A percentile compares a stretch with the other conserved stretches of the same genome.
Conservation (phyloP, 30 jellyfish, hydroid and myxozoan species). For the Aurelia aurita complex sp. Pacific region DNA sequence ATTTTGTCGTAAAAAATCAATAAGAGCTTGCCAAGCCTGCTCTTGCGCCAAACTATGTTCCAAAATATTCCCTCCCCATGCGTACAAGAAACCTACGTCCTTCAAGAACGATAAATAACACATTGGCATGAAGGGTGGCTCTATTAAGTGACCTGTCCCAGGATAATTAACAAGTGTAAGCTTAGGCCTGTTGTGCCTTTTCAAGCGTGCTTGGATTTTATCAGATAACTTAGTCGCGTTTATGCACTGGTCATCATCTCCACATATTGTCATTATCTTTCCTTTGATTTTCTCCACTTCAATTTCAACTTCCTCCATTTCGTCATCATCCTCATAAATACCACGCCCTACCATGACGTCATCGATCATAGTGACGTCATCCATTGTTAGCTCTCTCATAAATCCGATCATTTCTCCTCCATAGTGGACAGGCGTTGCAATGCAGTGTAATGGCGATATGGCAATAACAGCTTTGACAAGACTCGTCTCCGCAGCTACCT, state of each 20-base stretch:
- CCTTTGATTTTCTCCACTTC: slow-evolving; percentile 18
- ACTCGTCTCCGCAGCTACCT: slow-evolving; percentile 20
- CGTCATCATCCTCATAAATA: background rate
- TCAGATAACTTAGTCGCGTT: background rate
- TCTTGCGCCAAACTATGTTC: slow-evolving; percentile 36
- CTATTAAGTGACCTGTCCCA: no score
- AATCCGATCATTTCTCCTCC: slow-evolving; percentile 1
- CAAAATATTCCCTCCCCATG: slow-evolving; percentile 42
- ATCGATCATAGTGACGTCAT: background rate
- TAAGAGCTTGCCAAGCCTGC: slow-evolving; percentile 52
- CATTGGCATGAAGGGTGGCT: slow-evolving; percentile 29
- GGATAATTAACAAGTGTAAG: background rate
- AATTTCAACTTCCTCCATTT: background rate
- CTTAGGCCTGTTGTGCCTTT: background rate
- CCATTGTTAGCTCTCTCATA: background rate
- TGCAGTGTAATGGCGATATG: background rate
- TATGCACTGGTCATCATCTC: slow-evolving; percentile 15
- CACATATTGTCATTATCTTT: background rate
- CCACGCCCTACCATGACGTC: background rate
- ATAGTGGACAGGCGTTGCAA: background rate
- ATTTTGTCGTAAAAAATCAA: slow-evolving; percentile 17
- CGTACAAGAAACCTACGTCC: background rate
- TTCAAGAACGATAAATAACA: slow-evolving; percentile 17
- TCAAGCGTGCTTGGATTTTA: background rate
- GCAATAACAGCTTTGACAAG: slow-evolving; percentile 46